Base-by-base conservation (phyloP, 1,140 invertebrate species). In the Lycorma delicatula region DNA sequence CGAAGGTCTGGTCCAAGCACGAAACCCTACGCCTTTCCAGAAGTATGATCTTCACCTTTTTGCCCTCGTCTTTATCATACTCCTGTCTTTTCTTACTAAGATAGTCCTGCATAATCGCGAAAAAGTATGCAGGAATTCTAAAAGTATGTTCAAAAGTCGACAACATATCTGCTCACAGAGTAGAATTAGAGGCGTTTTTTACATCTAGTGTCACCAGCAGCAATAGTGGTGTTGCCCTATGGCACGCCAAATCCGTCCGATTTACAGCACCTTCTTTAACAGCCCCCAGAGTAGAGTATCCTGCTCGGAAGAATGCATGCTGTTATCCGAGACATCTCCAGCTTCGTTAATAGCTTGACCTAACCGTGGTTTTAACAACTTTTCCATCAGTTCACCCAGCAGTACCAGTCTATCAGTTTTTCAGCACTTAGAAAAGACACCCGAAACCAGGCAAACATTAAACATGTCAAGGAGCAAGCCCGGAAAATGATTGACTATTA, bases 171-270 rank as follows among this genome's bases (percentile, higher is more conserved):
- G 0, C 20, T 60, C 64, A 64, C 25, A 44, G 31, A 1, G 46
- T 29, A 18, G 64, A 63, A 41, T 68, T 68, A 31, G 64, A 64
- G n/a, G 64, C 66, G 50, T 68, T 68, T 50, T 52, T 59, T 2
- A 65, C 56, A 49, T 67, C 65, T 3, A 67, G 26, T 0, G 65
- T 64, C 27, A 60, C 58, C n/a, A 63, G 26, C 3, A 59, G 16
- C n/a, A 34, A 13, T 25, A 48, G n/a, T 23, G 9, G n/a, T 25
- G 22, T 26, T 9, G 23, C 18, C 28, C 41, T 58, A 27, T 31
- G 44, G 18, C 20, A 54, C 16, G 47, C 49, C 22, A 49, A 47
- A 11, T 53, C 54, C 13, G 27, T 54, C 25, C 20, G 1, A 20
- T 52, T 23, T 9, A 54, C 58, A 18, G 38, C 25, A 13, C 48